Conservation (phyloP, 2,888 invertebrate genomes). For the Disparrhopalites patrizii region DNA sequence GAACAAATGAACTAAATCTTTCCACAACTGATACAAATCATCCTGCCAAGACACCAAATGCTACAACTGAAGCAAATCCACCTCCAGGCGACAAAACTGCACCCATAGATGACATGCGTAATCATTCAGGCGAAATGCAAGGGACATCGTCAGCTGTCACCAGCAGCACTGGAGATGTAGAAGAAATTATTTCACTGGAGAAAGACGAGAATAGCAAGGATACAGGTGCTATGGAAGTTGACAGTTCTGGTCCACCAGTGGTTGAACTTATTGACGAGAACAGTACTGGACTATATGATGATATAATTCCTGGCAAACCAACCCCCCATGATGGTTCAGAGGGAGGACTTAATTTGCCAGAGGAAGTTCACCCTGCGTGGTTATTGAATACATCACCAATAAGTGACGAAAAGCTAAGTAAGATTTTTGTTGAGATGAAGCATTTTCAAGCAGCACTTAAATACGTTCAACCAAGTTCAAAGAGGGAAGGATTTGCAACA, state of each 20-base stretch:
- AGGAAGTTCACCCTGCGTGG: slow-evolving; percentile 52
- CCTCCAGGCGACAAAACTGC: too few relatives aligned
- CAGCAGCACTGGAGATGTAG: not conserved
- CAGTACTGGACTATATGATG: slow-evolving; percentile 3
- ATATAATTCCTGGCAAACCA: not conserved
- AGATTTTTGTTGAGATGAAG: slow-evolving; percentile 65
- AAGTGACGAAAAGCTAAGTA: slow-evolving; percentile 60
- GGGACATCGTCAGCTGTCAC: not conserved
- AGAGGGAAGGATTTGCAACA: slow-evolving; percentile 94
- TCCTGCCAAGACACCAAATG: too few relatives aligned
- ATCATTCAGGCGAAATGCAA: too few relatives aligned
- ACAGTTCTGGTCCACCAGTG: not conserved
- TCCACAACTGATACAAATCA: too few relatives aligned
- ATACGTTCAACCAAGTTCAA: slow-evolving; percentile 84
- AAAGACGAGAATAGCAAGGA: slow-evolving; percentile 11
- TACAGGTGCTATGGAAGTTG: slow-evolving; percentile 7
- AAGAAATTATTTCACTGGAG: not conserved
- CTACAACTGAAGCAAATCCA: not conserved
- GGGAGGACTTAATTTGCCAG: not conserved
- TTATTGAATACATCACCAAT: slow-evolving; percentile 61
- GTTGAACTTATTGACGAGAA: slow-evolving; percentile 11
- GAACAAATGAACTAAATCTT: not conserved
- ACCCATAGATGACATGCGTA: too few relatives aligned
- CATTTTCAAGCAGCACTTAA: slow-evolving; percentile 60
- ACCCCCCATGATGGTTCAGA: too few relatives aligned